A percentile compares a stretch with the other conserved stretches of the same genome.
phyloP scores from a whole-genome alignment of 2,888 invertebrate genomes.

The Abscondita cerata region DNA sequence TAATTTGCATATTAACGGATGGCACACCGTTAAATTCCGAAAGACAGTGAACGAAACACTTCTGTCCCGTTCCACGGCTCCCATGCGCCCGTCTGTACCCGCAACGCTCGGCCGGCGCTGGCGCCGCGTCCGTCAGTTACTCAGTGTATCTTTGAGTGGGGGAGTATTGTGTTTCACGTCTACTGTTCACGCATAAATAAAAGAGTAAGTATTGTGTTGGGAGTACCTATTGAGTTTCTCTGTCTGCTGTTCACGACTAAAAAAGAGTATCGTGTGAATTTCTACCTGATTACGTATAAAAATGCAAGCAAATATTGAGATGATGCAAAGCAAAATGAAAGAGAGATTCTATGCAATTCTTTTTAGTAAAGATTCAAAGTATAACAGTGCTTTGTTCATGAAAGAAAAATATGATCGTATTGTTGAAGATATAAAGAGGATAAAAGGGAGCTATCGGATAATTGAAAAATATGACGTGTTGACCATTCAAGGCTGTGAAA shows the following conservation, averaged over 20 bases:
- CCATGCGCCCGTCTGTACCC: neutral
- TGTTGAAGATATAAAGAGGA: neutral
- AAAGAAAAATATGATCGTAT: neutral
- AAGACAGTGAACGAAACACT: slow-evolving; percentile 1
- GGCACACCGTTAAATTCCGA: neutral
- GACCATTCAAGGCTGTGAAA: slow-evolving; percentile 3
- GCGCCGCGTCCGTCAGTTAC: neutral
- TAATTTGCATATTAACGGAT: slow-evolving; percentile 1
- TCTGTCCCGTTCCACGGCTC: neutral
- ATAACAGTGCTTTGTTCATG: neutral
- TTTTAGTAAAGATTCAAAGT: slow-evolving; percentile 1
- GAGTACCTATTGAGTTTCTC: too few relatives aligned
- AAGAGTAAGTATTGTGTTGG: too few relatives aligned
- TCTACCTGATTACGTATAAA: neutral
- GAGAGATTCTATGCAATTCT: neutral
- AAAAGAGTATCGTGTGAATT: neutral
- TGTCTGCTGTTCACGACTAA: neutral
- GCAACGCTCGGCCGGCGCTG: neutral
- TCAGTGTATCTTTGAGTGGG: too few relatives aligned
- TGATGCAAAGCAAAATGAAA: slow-evolving; percentile 2
- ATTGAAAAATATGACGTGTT: slow-evolving; percentile 3
- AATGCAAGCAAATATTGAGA: neutral
- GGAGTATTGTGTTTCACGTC: neutral
- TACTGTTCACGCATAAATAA: too few relatives aligned
- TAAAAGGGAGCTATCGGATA: neutral